These are phyloP conservation scores for Sula dactylatra DNA, from an alignment of 2,113 vertebrate genomes.

Conservation along the genomic window DNA sequence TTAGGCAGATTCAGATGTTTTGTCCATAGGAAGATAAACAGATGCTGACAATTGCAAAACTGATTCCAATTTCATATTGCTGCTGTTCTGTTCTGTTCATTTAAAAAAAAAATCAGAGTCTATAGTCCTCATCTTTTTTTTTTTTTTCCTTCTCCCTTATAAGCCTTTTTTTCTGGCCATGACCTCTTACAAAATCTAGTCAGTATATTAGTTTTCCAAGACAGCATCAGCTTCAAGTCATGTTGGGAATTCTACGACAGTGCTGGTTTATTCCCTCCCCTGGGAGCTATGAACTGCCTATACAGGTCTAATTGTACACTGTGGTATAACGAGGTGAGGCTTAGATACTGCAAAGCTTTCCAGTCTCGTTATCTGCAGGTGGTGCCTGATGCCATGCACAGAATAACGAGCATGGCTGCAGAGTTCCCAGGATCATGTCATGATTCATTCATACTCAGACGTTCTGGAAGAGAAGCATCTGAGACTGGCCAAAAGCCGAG, in stretches of 20 bases:
- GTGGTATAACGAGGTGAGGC: not conserved
- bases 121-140: not conserved
- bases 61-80: not conserved
- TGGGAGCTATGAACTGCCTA: not conserved
- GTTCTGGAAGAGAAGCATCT: conserved; percentile 41
- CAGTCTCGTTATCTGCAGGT: not conserved
- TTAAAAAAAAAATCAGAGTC: not conserved
- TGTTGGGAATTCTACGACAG: not conserved
- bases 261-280: not conserved
- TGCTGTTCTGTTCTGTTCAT: not conserved
- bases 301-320: not conserved
- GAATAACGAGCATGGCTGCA: not conserved
- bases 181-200: not conserved
- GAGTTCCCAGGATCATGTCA: not conserved
- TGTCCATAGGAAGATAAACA: not conserved
- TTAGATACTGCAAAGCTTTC: not conserved
- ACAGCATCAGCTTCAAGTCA: not conserved
- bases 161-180: not conserved
- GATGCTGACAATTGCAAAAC: not conserved
- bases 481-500: conserved; percentile 32
- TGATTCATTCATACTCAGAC: conserved; percentile 53
- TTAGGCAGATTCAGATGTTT: not conserved
- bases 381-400: conserved; percentile 24
- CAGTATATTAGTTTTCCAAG: not conserved
- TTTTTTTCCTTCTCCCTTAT: not conserved